Conservation (phyloP, 1,140 invertebrate species). For the Carposina sasakii region DNA sequence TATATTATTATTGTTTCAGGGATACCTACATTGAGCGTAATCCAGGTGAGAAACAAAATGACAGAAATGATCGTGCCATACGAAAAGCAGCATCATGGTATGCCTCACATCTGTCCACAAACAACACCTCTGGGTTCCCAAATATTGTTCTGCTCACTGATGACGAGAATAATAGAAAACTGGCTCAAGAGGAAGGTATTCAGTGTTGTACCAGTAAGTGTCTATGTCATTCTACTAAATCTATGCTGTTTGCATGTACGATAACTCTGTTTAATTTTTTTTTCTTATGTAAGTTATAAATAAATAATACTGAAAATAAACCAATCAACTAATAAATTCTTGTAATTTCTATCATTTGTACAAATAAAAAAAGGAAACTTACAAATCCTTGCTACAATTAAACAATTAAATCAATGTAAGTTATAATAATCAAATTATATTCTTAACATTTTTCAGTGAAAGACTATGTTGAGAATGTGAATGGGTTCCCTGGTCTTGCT, state of each 20-base stretch:
- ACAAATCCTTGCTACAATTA: too few relatives aligned
- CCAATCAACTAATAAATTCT: too few relatives aligned
- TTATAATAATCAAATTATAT: too few relatives aligned
- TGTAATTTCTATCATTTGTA: too few relatives aligned
- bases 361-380: too few relatives aligned
- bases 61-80: constrained; percentile 95
- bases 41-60: constrained; percentile 88
- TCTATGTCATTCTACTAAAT: too few relatives aligned
- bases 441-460: constrained; percentile 76
- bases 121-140: constrained; percentile 67
- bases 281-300: too few relatives aligned
- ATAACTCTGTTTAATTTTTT: too few relatives aligned
- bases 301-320: not conserved
- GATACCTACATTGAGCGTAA: constrained; percentile 90
- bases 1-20: too few relatives aligned
- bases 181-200: constrained; percentile 81
- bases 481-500: constrained; percentile 76
- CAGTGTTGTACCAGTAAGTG: constrained; percentile 77
- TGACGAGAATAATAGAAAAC: constrained; percentile 84
- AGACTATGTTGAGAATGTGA: constrained; percentile 82
- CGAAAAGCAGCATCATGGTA: constrained; percentile 89
- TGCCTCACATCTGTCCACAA: constrained; percentile 74
- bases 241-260: too few relatives aligned
- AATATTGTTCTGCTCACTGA: constrained; percentile 89
- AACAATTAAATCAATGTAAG: too few relatives aligned